These are phyloP conservation scores for Betta splendens DNA, from an alignment of 2,797 vertebrate genomes.

Conservation along the genomic window DNA sequence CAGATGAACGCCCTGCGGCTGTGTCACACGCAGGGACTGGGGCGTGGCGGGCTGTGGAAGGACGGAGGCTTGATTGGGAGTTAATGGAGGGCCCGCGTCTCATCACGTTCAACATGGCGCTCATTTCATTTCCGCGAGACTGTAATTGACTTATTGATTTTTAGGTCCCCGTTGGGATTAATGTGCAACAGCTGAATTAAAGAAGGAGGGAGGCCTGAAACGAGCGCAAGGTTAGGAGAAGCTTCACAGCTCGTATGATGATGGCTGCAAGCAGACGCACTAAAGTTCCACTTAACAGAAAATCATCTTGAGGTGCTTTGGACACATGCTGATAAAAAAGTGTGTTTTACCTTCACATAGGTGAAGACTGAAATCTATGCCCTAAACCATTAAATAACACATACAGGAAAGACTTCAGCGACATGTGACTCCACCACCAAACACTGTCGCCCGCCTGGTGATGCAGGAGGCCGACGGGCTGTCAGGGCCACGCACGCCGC, in stretches of 20 bases:
- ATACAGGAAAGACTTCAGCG: background rate
- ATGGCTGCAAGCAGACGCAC: too few relatives aligned
- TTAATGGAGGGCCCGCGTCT: slow-evolving; percentile 26
- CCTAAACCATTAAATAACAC: too few relatives aligned
- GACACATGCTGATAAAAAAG: too few relatives aligned
- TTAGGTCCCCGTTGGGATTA: slow-evolving; percentile 39
- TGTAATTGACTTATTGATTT: slow-evolving; percentile 63
- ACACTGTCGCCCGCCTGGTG: too few relatives aligned
- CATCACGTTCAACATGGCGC: slow-evolving; percentile 45
- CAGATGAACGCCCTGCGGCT: background rate
- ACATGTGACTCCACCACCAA: slow-evolving; percentile 28
- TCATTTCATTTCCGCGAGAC: slow-evolving; percentile 58
- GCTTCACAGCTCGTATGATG: too few relatives aligned
- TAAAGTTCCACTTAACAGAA: too few relatives aligned
- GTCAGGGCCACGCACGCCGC: slow-evolving; percentile 16
- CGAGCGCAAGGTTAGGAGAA: slow-evolving; percentile 2
- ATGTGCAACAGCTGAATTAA: slow-evolving; percentile 21
- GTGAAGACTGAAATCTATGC: too few relatives aligned
- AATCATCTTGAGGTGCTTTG: too few relatives aligned
- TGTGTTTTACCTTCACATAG: too few relatives aligned
- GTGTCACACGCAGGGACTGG: background rate
- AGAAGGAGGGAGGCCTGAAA: background rate
- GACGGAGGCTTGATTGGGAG: slow-evolving; percentile 1
- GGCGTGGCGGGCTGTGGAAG: slow-evolving; percentile 1
- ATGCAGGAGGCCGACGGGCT: slow-evolving; percentile 21